A percentile compares a stretch with the other conserved stretches of the same genome.
phyloP scores from a whole-genome alignment of 2,113 vertebrate genomes.

The Cyanocitta stelleri region DNA sequence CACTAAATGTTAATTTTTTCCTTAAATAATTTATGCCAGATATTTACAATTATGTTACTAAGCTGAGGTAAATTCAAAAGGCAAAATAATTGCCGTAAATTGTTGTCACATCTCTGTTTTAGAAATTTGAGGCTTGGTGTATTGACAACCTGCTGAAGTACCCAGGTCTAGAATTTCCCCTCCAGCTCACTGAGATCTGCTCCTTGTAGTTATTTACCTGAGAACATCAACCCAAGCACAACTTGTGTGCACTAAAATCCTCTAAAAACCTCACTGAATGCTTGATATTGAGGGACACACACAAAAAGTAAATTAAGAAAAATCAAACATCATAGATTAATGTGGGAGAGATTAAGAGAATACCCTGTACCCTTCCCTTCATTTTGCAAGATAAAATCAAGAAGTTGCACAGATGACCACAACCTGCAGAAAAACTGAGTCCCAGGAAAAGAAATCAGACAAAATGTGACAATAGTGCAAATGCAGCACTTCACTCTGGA shows the following conservation, averaged over 20 bases:
- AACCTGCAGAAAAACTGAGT: not conserved
- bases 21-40: accelerated
- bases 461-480: not conserved
- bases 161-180: not conserved
- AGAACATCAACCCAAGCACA: not conserved
- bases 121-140: not conserved
- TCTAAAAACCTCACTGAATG: not conserved
- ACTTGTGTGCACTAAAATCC: not conserved
- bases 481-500: not conserved
- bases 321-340: not conserved
- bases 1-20: not conserved
- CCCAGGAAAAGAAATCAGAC: not conserved
- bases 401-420: not conserved
- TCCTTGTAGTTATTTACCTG: not conserved
- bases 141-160: not conserved
- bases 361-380: not conserved
- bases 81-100: not conserved
- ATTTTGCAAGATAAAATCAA: not conserved
- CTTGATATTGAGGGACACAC: not conserved
- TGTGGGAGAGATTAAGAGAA: not conserved
- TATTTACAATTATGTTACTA: not conserved
- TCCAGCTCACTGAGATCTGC: not conserved
- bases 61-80: not conserved
- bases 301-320: not conserved
- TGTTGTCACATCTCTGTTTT: not conserved